Percentiles rank a stretch among this genome's conserved stretches.
phyloP scores from a whole-genome alignment of 2,888 invertebrate genomes.

The Charanyca ferruginea region DNA sequence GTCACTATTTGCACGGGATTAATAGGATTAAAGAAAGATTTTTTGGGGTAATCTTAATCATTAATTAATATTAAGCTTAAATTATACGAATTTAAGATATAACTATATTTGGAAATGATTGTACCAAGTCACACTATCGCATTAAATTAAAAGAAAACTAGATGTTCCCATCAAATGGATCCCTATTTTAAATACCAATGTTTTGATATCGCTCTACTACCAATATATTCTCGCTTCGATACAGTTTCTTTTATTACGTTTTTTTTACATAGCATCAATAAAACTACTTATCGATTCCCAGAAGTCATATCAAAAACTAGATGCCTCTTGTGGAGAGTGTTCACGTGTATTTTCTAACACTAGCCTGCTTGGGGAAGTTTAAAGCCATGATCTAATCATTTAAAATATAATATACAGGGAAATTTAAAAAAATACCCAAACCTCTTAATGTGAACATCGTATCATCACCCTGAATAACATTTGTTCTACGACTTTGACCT shows the following conservation, averaged over 20 bases:
- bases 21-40: constrained; percentile 12
- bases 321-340: too few species aligned
- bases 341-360: too few species aligned
- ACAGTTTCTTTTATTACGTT: not conserved
- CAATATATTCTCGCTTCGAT: not conserved
- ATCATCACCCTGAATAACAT: too few species aligned
- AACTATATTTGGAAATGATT: constrained; percentile 24
- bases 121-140: constrained; percentile 11
- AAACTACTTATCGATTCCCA: too few species aligned
- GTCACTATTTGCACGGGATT: constrained; percentile 53
- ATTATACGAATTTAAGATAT: constrained; percentile 8
- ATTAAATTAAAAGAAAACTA: constrained; percentile 9
- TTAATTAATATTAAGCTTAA: constrained; percentile 23
- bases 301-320: too few species aligned
- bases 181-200: constrained; percentile 6
- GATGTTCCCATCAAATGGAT: constrained; percentile 36
- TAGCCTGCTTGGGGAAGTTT: too few species aligned
- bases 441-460: too few species aligned
- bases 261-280: not conserved
- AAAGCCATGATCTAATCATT: too few species aligned
- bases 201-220: constrained; percentile 19
- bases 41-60: constrained; percentile 23
- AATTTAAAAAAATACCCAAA: too few species aligned
- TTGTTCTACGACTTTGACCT: too few species aligned
- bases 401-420: too few species aligned